Conservation (phyloP, 1,140 invertebrate genomes). For the Neodiprion pinetum region DNA sequence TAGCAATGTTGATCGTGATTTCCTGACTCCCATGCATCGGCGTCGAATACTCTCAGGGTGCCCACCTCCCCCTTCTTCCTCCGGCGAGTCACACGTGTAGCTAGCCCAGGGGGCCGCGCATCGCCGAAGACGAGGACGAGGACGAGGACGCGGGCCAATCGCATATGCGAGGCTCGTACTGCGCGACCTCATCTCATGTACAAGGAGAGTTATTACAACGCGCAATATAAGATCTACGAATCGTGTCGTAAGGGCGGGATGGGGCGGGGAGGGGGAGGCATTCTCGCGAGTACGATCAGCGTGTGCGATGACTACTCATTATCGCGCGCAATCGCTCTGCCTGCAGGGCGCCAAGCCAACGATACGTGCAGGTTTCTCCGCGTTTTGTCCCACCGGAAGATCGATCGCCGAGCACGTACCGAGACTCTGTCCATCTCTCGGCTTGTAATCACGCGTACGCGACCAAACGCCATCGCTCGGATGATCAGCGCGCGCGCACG, state of each 20-base stretch:
- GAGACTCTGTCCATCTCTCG: constrained; percentile 55
- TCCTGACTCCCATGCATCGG: constrained; percentile 33
- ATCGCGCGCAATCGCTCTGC: not conserved
- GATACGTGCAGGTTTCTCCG: constrained; percentile 17
- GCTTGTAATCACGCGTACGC: constrained; percentile 54
- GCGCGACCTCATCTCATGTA: constrained; percentile 11
- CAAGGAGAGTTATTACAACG: constrained; percentile 23
- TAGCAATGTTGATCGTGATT: constrained; percentile 41
- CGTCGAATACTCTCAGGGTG: not conserved
- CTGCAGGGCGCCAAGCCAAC: too few relatives aligned
- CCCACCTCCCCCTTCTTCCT: too few relatives aligned
- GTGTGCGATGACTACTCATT: constrained; percentile 23
- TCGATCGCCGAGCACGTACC: constrained; percentile 51
- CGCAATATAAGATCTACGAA: constrained; percentile 21
- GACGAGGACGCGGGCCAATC: too few relatives aligned
- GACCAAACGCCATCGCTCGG: constrained; percentile 49
- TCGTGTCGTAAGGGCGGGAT: constrained; percentile 12
- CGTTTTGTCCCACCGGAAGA: constrained; percentile 54
- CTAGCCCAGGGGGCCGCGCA: too few relatives aligned
- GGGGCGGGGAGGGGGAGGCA: not conserved
- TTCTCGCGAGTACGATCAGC: constrained; percentile 19
- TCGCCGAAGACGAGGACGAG: too few relatives aligned
- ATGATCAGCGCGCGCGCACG: constrained; percentile 47
- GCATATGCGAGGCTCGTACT: too few relatives aligned
- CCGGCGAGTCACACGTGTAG: too few relatives aligned